phyloP scores from a whole-genome alignment of 2,797 vertebrate species.

The Pagetopsis macropterus region DNA sequence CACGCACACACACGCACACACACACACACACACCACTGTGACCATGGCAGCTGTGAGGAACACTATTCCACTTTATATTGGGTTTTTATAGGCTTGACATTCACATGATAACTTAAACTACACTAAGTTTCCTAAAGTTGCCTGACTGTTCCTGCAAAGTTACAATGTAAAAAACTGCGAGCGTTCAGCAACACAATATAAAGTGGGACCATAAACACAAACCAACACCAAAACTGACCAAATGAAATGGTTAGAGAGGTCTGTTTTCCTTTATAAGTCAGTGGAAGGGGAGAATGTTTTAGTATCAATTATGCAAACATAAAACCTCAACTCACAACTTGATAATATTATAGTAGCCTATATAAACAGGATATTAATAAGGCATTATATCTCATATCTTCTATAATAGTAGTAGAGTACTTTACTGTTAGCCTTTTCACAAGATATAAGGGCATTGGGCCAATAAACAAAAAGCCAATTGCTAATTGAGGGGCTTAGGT shows the following conservation, averaged over 20 bases:
- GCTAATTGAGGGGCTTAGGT: conserved; percentile 28
- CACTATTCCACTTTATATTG: conserved; percentile 65
- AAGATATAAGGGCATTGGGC: not conserved
- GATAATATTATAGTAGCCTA: no score
- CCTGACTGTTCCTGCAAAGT: conserved; percentile 6
- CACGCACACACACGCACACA: conserved; percentile 33
- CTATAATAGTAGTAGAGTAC: not conserved
- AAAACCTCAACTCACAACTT: conserved; percentile 8
- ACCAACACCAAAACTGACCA: conserved; percentile 60
- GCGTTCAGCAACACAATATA: conserved; percentile 40
- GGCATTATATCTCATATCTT: conserved; percentile 5
- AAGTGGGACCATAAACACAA: conserved; percentile 62
- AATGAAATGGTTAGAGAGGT: conserved; percentile 46
- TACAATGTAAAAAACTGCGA: conserved; percentile 48
- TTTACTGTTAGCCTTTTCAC: conserved; percentile 10
- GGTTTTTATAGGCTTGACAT: conserved; percentile 16
- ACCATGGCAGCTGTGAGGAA: conserved; percentile 73
- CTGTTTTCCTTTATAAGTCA: conserved; percentile 13
- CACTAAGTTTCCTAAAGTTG: not conserved
- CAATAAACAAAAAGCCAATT: conserved; percentile 24
- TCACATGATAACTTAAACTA: conserved; percentile 37
- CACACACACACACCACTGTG: conserved; percentile 70
- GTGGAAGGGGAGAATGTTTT: conserved; percentile 10
- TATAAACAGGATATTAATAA: conserved; percentile 1
- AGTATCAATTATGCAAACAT: not conserved